Evolutionary conservation across 1,140 invertebrate genomes (phyloP), one percentile per base, ranked within the genome.

Genomic region (Drosophila leontia): DNA sequence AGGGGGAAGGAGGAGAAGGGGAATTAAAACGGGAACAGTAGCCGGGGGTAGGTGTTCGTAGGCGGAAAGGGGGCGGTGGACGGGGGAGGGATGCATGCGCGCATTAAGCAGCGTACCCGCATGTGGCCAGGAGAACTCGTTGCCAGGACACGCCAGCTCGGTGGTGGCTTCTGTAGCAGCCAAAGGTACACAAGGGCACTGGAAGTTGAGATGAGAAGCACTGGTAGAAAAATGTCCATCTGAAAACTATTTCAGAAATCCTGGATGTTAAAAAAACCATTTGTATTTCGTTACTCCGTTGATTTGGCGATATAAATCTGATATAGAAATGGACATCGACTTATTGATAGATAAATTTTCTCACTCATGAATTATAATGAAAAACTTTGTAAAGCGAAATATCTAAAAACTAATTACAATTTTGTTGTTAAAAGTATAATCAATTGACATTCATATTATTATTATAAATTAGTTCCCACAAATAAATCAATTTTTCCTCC

Each of bases 81-180:
- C 19, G 68, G 45, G 71, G 47, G 53, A 53, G 75, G 68, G 58
- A 47, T 58, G 55, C 62, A 56, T 45, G 63, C 15, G 58, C 48
- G 62, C 78, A 77, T 64, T 70, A 77, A 57, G 60, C 50, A 68
- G 42, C 29, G 47, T 55, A 74, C 85, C 85, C 85, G 85, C 85
- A 90, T 88, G 65, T 72, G 76, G 84, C 71, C 63, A 65, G 37
- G 51, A 71, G 57, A 60, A 65, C 50, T 75, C 70, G 74, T 76
- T 75, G 57, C 58, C 76, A 76, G 65, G 42, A 75, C 71, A 58
- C 62, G 75, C 68, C 70, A 72, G 50, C 65, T 47, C 53, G 75
- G 55, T 70, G 83, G 85, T 88, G 81, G 85, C 68, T 80, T 84
- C 50, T 83, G 83, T 56, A 68, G 34, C 60, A 50, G 78, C 51